Evolutionary conservation across 2,797 vertebrate species (phyloP).

Genomic region (Leucoraja ocellata): DNA sequence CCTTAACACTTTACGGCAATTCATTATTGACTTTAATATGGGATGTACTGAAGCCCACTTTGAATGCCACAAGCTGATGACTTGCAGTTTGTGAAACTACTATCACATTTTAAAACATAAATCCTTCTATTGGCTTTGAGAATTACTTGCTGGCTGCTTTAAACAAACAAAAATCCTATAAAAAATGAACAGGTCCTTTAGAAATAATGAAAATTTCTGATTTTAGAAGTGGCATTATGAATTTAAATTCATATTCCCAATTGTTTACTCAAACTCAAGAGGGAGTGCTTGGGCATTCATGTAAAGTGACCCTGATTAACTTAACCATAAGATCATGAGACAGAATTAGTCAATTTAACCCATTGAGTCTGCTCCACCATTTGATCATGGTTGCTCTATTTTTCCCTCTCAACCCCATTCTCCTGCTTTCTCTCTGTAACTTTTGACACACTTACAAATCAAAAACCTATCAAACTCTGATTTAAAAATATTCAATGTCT

Average conservation of each 20-base stretch:
- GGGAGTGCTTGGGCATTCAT: no score
- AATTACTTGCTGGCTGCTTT: not conserved
- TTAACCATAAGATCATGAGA: no score
- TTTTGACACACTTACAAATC: no score
- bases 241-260: not conserved
- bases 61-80: not conserved
- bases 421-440: no score
- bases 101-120: not conserved
- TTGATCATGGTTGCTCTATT: no score
- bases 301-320: no score
- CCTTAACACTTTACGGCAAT: not conserved
- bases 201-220: not conserved
- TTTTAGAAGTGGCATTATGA: no score
- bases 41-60: not conserved
- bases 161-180: not conserved
- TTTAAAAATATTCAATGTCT: no score
- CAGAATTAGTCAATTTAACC: no score
- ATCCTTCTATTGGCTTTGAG: not conserved
- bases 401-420: no score
- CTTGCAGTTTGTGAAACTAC: not conserved
- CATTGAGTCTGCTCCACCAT: no score
- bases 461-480: no score
- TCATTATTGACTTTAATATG: not conserved
- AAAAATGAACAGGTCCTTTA: not conserved
- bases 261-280: not conserved